These are phyloP conservation scores for Bruchidius siliquastri DNA, from an alignment of 2,888 invertebrate genomes.

Conservation along the genomic window DNA sequence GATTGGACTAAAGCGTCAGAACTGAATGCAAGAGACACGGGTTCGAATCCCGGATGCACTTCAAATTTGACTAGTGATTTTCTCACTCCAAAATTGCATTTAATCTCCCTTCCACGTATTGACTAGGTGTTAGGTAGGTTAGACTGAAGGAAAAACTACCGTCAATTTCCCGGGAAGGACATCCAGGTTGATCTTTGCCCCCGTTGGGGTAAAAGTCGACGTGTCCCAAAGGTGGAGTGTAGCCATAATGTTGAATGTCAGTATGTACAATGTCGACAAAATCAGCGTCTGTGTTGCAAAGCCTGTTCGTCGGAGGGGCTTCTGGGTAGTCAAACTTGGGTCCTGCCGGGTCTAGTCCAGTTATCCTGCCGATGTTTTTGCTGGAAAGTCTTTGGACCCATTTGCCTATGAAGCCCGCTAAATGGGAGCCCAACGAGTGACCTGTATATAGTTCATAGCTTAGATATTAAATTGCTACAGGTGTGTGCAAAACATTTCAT, in stretches of 20 bases:
- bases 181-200: slow-evolving; percentile 67
- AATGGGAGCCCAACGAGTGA: slow-evolving; percentile 38
- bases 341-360: slow-evolving; percentile 49
- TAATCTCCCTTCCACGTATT: too few species aligned
- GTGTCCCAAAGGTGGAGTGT: slow-evolving; percentile 59
- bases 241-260: slow-evolving; percentile 61
- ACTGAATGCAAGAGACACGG: too few species aligned
- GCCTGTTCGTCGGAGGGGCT: slow-evolving; percentile 47
- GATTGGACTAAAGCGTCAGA: too few species aligned
- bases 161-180: slow-evolving; percentile 36
- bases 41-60: too few species aligned
- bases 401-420: slow-evolving; percentile 34
- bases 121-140: too few species aligned
- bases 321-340: slow-evolving; percentile 38
- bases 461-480: too few species aligned
- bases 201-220: slow-evolving; percentile 73
- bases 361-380: slow-evolving; percentile 45
- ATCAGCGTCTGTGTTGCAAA: slow-evolving; percentile 65
- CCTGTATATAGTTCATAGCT: slow-evolving; percentile 17
- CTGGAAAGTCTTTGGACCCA: slow-evolving; percentile 21
- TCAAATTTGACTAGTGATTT: too few species aligned
- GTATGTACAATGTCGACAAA: slow-evolving; percentile 76
- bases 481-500: too few species aligned
- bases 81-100: too few species aligned
- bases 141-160: slow-evolving; percentile 23